Evolutionary conservation across 2,888 invertebrate genomes (phyloP).

Genomic region (Amphipyra tragopoginis): DNA sequence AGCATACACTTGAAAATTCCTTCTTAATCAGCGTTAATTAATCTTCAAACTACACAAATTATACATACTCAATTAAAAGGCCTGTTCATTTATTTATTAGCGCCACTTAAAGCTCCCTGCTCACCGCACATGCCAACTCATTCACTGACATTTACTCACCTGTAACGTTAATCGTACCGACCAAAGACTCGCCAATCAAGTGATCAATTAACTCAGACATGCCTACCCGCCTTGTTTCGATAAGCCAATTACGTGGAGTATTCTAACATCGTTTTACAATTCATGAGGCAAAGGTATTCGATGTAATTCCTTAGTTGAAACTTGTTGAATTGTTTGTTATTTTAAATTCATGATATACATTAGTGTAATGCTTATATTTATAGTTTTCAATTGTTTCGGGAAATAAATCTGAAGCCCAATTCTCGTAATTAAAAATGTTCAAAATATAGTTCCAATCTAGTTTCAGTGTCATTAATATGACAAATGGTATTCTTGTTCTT

Average conservation of each 20-base stretch:
- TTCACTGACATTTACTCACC: slow-evolving; percentile 11
- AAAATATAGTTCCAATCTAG: too few species aligned
- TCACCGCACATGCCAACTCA: background rate
- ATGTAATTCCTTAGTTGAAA: slow-evolving; percentile 3
- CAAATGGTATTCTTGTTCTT: too few species aligned
- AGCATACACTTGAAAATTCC: too few species aligned
- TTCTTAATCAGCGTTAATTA: too few species aligned
- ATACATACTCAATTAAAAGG: too few species aligned
- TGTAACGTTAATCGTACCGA: slow-evolving; percentile 6
- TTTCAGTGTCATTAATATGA: too few species aligned
- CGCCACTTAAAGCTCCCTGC: background rate
- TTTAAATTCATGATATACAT: background rate
- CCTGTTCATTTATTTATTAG: background rate
- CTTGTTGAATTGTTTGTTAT: background rate
- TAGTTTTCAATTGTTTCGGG: background rate
- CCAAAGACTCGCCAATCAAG: slow-evolving; percentile 13
- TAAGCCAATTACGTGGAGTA: slow-evolving; percentile 39
- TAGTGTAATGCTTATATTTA: background rate
- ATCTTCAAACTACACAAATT: too few species aligned
- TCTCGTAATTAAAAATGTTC: too few species aligned
- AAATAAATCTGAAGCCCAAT: background rate
- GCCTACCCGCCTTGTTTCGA: slow-evolving; percentile 6
- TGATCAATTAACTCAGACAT: slow-evolving; percentile 36
- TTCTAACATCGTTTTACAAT: slow-evolving; percentile 5
- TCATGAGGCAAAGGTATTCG: slow-evolving; percentile 13